Percentiles rank a stretch among this genome's conserved stretches.
These are phyloP conservation scores for Leistus spinibarbis DNA, from an alignment of 2,888 invertebrate genomes.

Conservation along the genomic window DNA sequence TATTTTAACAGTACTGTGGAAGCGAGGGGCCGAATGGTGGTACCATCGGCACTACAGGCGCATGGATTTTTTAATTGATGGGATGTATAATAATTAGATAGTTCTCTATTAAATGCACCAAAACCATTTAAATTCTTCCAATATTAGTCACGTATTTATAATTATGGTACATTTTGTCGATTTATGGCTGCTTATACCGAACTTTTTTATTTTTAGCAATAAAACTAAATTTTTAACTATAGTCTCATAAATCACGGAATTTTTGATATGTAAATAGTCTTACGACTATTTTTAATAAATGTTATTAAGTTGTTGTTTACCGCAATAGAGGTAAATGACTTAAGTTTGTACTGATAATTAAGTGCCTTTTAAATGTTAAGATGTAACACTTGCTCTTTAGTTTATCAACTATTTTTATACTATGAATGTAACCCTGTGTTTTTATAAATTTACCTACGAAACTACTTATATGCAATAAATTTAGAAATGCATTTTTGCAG, in stretches of 20 bases:
- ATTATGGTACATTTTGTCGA: no score
- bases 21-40: slow-evolving; percentile 82
- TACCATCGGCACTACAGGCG: slow-evolving; percentile 83
- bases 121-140: background rate
- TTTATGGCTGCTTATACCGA: no score
- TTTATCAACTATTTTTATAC: background rate
- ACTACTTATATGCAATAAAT: background rate
- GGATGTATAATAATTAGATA: slow-evolving; percentile 81
- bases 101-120: background rate
- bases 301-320: background rate
- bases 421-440: background rate
- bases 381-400: background rate
- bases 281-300: no score
- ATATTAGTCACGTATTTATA: background rate
- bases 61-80: slow-evolving; percentile 88
- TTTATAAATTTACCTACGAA: background rate
- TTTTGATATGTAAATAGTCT: no score
- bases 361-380: background rate
- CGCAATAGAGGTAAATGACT: background rate
- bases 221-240: no score
- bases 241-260: no score
- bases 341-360: background rate
- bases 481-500: background rate
- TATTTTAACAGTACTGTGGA: slow-evolving; percentile 69
- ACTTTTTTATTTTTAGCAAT: no score